A percentile compares a stretch with the other conserved stretches of the same genome.
phyloP scores from a whole-genome alignment of 35 echinoderm and acorn worm species.

The Heliocidaris erythrogramma region DNA sequence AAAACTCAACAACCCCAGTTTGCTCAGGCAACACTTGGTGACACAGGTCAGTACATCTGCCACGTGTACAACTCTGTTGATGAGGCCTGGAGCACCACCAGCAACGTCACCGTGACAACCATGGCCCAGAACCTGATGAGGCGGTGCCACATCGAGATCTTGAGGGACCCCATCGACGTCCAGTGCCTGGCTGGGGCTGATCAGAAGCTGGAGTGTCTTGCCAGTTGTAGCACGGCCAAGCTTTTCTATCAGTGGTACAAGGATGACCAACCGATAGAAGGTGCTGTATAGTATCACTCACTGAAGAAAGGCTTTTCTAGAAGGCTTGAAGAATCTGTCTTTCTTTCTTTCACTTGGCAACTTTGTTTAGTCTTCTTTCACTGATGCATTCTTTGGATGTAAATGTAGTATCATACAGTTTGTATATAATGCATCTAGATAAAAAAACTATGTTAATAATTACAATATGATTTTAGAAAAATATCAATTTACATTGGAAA shows the following conservation, averaged over 20 bases:
- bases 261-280: constrained; percentile 60
- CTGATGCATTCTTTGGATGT: neutral
- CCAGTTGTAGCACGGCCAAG: constrained; percentile 4
- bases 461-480: no score
- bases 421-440: no score
- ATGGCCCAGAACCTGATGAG: constrained; percentile 8
- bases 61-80: constrained; percentile 54
- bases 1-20: constrained; percentile 36
- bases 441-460: no score
- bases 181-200: constrained; percentile 48
- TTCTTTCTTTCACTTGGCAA: neutral
- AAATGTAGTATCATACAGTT: no score
- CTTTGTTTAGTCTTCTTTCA: neutral
- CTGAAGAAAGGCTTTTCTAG: neutral
- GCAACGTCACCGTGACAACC: constrained; percentile 53
- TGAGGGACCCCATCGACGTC: constrained; percentile 52
- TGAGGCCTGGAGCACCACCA: constrained; percentile 31
- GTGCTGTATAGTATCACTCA: neutral
- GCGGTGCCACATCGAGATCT: constrained; percentile 46
- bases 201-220: constrained; percentile 50
- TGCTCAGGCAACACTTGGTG: constrained; percentile 57
- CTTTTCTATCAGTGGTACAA: constrained; percentile 82
- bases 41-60: constrained; percentile 68
- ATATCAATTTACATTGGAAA: no score
- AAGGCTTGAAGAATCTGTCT: neutral